Evolutionary conservation across 2,113 vertebrate genomes (phyloP).

Genomic region (Sorex araneus): DNA sequence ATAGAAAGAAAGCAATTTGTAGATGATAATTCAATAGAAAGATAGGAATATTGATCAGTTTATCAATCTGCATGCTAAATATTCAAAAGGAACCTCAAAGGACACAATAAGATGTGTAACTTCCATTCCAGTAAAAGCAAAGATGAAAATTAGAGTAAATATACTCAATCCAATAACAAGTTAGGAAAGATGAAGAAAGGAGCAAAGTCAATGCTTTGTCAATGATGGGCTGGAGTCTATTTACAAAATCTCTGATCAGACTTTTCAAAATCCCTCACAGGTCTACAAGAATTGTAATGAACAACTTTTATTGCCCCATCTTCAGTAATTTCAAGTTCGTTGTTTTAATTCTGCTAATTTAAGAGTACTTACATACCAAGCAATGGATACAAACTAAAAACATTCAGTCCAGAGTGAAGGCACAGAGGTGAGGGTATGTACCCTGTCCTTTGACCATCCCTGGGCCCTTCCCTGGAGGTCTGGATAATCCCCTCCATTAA

Average conservation of each 20-base stretch:
- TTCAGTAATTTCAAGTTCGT: too few species aligned
- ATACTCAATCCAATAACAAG: background rate
- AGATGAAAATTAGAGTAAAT: background rate
- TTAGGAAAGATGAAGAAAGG: background rate
- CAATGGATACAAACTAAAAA: too few species aligned
- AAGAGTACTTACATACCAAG: too few species aligned
- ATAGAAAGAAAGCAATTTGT: conserved; percentile 22
- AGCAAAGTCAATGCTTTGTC: background rate
- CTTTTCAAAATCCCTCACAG: too few species aligned
- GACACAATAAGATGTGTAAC: background rate
- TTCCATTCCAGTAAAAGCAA: background rate
- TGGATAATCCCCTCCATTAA: too few species aligned
- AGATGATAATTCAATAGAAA: conserved; percentile 16
- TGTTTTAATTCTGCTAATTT: too few species aligned
- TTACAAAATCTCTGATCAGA: background rate
- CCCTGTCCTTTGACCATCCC: too few species aligned
- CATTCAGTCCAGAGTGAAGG: too few species aligned
- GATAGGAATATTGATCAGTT: background rate
- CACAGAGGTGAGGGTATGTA: too few species aligned
- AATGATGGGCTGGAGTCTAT: background rate
- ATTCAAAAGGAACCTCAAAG: background rate
- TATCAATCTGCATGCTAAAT: background rate
- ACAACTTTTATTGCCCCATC: too few species aligned
- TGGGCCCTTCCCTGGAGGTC: too few species aligned
- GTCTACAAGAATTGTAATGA: too few species aligned